Base-by-base conservation (phyloP, 1,140 invertebrate genomes). In the Orius laevigatus region DNA sequence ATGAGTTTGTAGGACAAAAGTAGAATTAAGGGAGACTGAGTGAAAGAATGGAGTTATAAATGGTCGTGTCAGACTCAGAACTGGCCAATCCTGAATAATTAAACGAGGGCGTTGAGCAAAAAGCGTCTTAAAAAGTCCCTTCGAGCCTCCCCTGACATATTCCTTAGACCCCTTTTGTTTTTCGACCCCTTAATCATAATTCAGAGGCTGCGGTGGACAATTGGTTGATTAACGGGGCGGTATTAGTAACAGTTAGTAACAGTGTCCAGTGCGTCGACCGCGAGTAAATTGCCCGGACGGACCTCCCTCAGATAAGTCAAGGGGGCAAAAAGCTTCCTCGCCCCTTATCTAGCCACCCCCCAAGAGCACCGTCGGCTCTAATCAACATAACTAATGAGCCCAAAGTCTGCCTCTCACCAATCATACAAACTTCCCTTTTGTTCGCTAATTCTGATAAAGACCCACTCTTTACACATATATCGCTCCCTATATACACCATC, bases 191-290 rank as follows among this genome's bases (percentile, higher is more conserved):
- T 51, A 46, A 51, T 46, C 44, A 46, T 51, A 46, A 46, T 42
- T 45, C 49, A 34, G 34, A 25, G 42, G 15, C 44, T 55, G 51
- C 45, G 48, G 39, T 39, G 49, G 53, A 53, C 51, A 55, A 55
- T 48, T 39, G 36, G 35, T 44, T 49, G 54, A 55, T 55, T 55
- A 55, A 55, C 54, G 51, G 54, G 19, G 10, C 32, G 20, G 45
- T 50, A 53, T 53, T 53, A 53, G 52, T 50, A 50, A 53, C 48
- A 47, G 25, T 25, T 25, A 25, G 25, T 25, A 25, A 25, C 25
- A 25, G 39, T 53, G 49, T 50, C 48, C 47, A 19, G 42, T 15
- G 14, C 41, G 40, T 47, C 49, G 48, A 50, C 47, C 41, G 47
- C 47, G 20, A 45, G 44, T 53, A 55, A 55, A 55, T 53, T 50